Conservation (phyloP, 2,888 invertebrate species). For the Phoronis australis region DNA sequence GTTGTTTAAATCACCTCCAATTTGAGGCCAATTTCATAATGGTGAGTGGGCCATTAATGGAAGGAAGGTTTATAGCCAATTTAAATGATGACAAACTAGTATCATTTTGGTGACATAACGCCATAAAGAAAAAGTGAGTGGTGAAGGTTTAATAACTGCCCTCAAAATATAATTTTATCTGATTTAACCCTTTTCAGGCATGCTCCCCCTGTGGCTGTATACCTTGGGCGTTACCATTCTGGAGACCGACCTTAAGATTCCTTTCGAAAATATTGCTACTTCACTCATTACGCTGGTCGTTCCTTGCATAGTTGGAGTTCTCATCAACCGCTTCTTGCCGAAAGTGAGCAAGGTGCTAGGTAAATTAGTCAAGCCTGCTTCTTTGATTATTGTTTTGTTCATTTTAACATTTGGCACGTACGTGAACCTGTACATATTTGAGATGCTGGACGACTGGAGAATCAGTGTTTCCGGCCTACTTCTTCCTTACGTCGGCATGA, state of each 20-base stretch:
- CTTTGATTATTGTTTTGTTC: not conserved
- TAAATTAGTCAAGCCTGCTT: not conserved
- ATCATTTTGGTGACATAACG: no score
- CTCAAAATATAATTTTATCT: no score
- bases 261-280: not conserved
- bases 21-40: no score
- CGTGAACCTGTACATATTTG: not conserved
- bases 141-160: no score
- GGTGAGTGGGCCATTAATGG: no score
- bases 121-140: no score
- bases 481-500: not conserved
- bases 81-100: no score
- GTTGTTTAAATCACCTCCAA: no score
- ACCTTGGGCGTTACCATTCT: slow-evolving; percentile 1
- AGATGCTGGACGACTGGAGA: not conserved
- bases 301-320: slow-evolving; percentile 1
- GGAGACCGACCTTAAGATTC: not conserved
- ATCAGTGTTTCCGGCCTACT: not conserved
- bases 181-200: not conserved
- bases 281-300: not conserved
- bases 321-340: slow-evolving; percentile 1
- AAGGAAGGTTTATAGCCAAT: no score
- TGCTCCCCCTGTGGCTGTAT: slow-evolving; percentile 6
- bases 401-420: not conserved
- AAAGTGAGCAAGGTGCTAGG: slow-evolving; percentile 2